These are phyloP conservation scores for Lerista edwardsae DNA, from an alignment of 2,797 vertebrate species.

Conservation along the genomic window DNA sequence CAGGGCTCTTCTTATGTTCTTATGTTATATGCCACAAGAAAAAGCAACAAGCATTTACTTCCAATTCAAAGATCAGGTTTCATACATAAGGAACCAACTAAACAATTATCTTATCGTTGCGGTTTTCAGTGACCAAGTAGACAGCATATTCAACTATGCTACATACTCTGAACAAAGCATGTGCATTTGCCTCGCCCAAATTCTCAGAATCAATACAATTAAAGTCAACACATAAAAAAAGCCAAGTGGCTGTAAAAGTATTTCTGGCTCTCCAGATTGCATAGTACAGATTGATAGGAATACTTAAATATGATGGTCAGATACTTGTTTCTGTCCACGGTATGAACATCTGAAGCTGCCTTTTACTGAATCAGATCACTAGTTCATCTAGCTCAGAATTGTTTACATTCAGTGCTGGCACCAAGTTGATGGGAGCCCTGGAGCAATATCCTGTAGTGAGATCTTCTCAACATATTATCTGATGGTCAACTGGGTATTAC, in stretches of 20 bases:
- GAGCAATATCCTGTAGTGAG: no score
- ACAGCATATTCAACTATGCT: neutral
- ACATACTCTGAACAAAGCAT: neutral
- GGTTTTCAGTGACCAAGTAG: neutral
- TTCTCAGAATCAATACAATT: neutral
- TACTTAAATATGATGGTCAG: neutral
- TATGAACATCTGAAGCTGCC: neutral
- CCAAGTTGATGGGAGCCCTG: no score
- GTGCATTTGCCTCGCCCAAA: neutral
- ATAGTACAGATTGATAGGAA: neutral
- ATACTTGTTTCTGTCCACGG: neutral
- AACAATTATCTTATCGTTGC: neutral
- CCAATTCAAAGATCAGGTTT: no score
- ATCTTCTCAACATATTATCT: no score
- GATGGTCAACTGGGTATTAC: no score
- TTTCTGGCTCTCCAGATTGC: neutral
- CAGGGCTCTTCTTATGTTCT: no score
- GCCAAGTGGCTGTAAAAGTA: neutral
- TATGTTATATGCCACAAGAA: no score
- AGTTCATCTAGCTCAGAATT: no score
- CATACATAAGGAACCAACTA: neutral
- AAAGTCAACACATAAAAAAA: neutral
- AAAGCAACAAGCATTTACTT: no score
- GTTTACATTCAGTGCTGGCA: no score
- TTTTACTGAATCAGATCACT: no score